These are phyloP conservation scores for Tragelaphus strepsiceros DNA, from an alignment of 2,113 vertebrate species.

Conservation along the genomic window DNA sequence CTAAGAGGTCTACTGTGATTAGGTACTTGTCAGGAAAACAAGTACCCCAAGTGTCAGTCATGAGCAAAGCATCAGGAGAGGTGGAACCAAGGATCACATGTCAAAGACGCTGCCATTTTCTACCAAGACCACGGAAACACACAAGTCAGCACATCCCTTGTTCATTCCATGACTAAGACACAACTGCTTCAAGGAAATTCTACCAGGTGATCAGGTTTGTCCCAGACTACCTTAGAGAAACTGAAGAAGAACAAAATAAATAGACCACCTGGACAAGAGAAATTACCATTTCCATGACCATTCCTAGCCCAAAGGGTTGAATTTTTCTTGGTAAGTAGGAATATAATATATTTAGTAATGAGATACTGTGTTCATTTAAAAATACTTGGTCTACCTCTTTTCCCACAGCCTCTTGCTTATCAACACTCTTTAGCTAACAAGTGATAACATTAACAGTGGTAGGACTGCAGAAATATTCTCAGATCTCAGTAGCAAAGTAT, in stretches of 20 bases:
- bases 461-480: background rate
- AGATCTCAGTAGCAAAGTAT: background rate
- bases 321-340: background rate
- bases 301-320: background rate
- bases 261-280: background rate
- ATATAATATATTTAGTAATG: background rate
- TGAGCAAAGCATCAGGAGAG: background rate
- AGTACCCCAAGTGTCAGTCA: background rate
- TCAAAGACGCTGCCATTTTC: background rate
- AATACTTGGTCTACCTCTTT: background rate
- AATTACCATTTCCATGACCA: background rate
- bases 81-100: background rate
- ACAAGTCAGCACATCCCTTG: background rate
- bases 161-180: background rate
- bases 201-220: background rate
- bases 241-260: background rate
- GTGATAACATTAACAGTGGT: background rate
- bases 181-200: background rate
- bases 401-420: background rate
- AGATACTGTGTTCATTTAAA: background rate
- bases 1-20: background rate
- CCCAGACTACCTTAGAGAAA: background rate
- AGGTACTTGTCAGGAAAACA: background rate
- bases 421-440: background rate
- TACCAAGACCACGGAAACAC: background rate